phyloP scores from a whole-genome alignment of 2,888 invertebrate species.

The Cephus pulcher region DNA sequence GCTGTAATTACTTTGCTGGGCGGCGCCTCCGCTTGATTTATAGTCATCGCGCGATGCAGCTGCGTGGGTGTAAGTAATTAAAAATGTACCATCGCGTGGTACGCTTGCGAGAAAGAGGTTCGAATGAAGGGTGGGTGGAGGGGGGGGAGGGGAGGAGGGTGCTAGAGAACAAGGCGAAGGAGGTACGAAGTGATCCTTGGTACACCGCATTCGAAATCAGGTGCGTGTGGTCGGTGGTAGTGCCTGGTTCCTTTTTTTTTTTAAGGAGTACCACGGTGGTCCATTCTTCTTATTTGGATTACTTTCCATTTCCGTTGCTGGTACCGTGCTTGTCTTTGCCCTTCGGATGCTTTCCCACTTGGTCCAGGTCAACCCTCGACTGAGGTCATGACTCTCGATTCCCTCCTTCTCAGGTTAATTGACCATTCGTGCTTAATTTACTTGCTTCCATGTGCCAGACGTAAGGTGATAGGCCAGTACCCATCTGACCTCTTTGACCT shows the following conservation, averaged over 20 bases:
- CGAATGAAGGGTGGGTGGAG: background rate
- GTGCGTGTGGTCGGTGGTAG: background rate
- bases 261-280: background rate
- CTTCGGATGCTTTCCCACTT: background rate
- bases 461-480: constrained; percentile 54
- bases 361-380: constrained; percentile 33
- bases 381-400: constrained; percentile 21
- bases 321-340: background rate
- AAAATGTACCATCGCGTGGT: constrained; percentile 67
- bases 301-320: background rate
- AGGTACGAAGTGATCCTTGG: background rate
- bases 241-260: background rate
- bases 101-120: constrained; percentile 28
- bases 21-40: constrained; percentile 64
- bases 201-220: background rate
- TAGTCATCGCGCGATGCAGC: constrained; percentile 67
- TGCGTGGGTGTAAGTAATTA: constrained; percentile 68
- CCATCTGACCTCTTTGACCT: background rate
- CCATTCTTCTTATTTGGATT: background rate
- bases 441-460: constrained; percentile 49
- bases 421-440: constrained; percentile 66
- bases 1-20: constrained; percentile 67
- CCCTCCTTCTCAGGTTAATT: constrained; percentile 60
- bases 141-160: constrained; percentile 8
- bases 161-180: background rate